Percentiles rank a stretch among this genome's conserved stretches.
Conservation (phyloP, 2,113 vertebrate genomes). For the Forbesichthys papilliferus region DNA sequence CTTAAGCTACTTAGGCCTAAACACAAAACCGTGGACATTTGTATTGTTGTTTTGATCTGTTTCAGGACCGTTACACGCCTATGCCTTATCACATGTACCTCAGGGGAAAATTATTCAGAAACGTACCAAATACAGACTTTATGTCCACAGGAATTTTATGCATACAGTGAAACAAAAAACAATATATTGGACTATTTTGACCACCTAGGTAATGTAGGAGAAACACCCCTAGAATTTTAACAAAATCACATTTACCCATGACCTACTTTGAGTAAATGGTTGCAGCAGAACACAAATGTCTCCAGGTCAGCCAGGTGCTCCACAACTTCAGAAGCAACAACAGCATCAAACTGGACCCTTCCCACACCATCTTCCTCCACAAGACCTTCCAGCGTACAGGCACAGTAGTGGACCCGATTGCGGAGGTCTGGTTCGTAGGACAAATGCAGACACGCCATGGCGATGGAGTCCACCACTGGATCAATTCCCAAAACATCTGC, state of each 20-base stretch:
- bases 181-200: too few relatives aligned
- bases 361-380: slow-evolving; percentile 3
- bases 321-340: slow-evolving; percentile 94
- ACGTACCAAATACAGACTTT: not conserved
- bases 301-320: slow-evolving; percentile 93
- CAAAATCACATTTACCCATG: slow-evolving; percentile 7
- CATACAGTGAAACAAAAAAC: too few relatives aligned
- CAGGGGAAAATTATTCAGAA: too few relatives aligned
- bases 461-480: slow-evolving; percentile 89
- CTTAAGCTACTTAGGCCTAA: too few relatives aligned
- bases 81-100: too few relatives aligned
- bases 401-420: slow-evolving; percentile 80
- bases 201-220: too few relatives aligned
- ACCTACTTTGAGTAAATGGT: slow-evolving; percentile 86
- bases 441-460: slow-evolving; percentile 84
- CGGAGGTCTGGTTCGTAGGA: slow-evolving; percentile 85
- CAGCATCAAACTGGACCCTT: slow-evolving; percentile 79
- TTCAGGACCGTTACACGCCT: too few relatives aligned
- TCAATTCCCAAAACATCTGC: slow-evolving; percentile 90
- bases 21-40: too few relatives aligned
- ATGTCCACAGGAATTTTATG: too few relatives aligned
- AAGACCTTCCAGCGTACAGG: slow-evolving; percentile 87
- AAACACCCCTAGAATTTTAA: slow-evolving; percentile 23
- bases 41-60: too few relatives aligned
- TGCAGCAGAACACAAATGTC: slow-evolving; percentile 85